A percentile compares a stretch with the other conserved stretches of the same genome.
Evolutionary conservation across 2,888 invertebrate genomes (phyloP).

Genomic region (Sphaeridia pumilis): DNA sequence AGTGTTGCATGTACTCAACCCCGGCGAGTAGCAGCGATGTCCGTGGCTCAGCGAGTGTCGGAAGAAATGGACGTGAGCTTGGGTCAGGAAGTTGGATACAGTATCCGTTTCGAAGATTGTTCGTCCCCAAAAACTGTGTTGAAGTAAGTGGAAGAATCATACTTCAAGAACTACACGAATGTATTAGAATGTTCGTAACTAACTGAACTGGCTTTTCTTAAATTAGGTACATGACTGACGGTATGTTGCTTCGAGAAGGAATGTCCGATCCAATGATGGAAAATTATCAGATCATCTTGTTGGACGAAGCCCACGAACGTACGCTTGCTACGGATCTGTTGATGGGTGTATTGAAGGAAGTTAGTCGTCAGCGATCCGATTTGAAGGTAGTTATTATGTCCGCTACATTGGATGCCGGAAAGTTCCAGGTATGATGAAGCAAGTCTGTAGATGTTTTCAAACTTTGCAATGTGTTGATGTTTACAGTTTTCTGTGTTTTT

Average conservation of each 20-base stretch:
- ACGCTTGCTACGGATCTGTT: constrained; percentile 96
- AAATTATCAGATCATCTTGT: constrained; percentile 83
- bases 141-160: constrained; percentile 60
- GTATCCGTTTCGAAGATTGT: constrained; percentile 98
- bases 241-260: constrained; percentile 97
- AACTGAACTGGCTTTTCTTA: too few species aligned
- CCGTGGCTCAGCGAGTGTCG: constrained; percentile 94
- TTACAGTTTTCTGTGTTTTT: too few species aligned
- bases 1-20: constrained; percentile 95
- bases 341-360: constrained; percentile 98
- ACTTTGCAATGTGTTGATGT: not conserved
- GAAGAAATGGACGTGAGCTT: constrained; percentile 98
- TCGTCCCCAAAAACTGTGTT: constrained; percentile 85
- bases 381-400: constrained; percentile 98
- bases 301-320: constrained; percentile 98
- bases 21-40: constrained; percentile 97
- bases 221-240: constrained; percentile 97
- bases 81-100: constrained; percentile 83
- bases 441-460: not conserved
- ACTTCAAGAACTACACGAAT: too few species aligned
- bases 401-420: constrained; percentile 96
- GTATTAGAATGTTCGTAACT: too few species aligned
- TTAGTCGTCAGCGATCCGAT: constrained; percentile 80
- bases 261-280: constrained; percentile 99
- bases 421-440: constrained; percentile 77